Percentiles rank a stretch among this genome's conserved stretches.
Conservation (phyloP, 2,797 vertebrate species). For the Rhodeus uyekii region DNA sequence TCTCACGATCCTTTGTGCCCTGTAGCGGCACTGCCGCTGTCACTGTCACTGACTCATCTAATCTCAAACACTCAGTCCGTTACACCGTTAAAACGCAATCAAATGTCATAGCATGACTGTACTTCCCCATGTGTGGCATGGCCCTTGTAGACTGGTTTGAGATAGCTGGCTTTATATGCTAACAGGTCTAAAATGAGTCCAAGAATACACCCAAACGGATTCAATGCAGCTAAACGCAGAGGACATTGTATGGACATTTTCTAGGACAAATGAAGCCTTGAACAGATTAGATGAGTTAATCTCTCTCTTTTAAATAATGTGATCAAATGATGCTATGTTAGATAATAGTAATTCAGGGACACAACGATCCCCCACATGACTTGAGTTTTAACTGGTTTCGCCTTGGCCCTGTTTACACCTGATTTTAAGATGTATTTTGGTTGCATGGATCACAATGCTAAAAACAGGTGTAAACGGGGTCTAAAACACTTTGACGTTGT, state of each 20-base stretch:
- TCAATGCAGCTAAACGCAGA: not conserved
- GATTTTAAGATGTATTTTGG: no score
- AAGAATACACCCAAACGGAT: not conserved
- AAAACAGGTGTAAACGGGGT: no score
- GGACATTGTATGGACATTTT: not conserved
- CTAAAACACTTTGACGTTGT: no score
- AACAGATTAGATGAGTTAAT: not conserved
- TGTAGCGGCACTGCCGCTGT: conserved; percentile 38
- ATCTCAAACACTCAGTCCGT: conserved; percentile 17
- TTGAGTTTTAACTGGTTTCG: conserved; percentile 2
- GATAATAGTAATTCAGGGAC: not conserved
- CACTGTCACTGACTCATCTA: conserved; percentile 44
- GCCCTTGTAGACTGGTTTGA: not conserved
- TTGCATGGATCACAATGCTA: no score
- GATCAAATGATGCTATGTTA: not conserved
- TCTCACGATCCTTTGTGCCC: conserved; percentile 57
- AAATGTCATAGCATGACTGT: conserved; percentile 4
- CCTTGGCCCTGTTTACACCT: not conserved
- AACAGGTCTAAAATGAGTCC: not conserved
- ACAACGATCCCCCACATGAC: conserved; percentile 10
- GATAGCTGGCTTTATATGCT: not conserved
- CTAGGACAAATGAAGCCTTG: not conserved
- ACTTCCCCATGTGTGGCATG: not conserved
- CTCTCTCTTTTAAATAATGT: not conserved
- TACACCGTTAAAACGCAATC: conserved; percentile 28